Conservation (phyloP, 2,113 vertebrate genomes). For the Tychaedon coryphoeus region DNA sequence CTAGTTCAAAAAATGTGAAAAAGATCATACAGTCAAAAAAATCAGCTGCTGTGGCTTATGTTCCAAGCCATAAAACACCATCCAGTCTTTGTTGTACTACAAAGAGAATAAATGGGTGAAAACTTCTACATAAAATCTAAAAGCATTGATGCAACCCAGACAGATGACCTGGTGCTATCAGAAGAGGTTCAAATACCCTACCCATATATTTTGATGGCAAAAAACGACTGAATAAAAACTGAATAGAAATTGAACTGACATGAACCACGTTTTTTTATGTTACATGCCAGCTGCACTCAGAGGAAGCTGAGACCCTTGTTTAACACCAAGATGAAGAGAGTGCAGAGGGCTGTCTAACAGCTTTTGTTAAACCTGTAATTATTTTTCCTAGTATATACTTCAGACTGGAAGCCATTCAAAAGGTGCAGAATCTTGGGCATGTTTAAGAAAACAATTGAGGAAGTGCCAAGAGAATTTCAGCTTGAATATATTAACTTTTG, state of each 20-base stretch:
- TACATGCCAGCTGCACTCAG: not conserved
- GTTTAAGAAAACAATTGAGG: not conserved
- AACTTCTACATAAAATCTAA: not conserved
- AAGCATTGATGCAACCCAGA: not conserved
- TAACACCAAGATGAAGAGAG: not conserved
- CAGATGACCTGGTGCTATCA: not conserved
- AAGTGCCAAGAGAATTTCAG: not conserved
- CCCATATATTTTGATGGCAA: not conserved
- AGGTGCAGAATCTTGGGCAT: not conserved
- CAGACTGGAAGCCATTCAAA: not conserved
- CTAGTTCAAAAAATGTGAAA: not conserved
- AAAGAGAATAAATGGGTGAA: not conserved
- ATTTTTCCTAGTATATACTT: not conserved
- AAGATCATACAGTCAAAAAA: not conserved
- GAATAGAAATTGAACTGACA: not conserved
- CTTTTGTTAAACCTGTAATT: not conserved
- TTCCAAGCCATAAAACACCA: not conserved
- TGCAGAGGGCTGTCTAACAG: not conserved
- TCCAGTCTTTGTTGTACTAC: not conserved
- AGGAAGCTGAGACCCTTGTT: not conserved
- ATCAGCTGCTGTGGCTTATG: not conserved
- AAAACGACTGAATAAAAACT: not conserved
- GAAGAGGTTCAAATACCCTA: not conserved
- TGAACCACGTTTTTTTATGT: not conserved
- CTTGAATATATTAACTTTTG: not conserved